Conservation (phyloP, 2,888 invertebrate genomes). For the Myopa tessellatipennis region DNA sequence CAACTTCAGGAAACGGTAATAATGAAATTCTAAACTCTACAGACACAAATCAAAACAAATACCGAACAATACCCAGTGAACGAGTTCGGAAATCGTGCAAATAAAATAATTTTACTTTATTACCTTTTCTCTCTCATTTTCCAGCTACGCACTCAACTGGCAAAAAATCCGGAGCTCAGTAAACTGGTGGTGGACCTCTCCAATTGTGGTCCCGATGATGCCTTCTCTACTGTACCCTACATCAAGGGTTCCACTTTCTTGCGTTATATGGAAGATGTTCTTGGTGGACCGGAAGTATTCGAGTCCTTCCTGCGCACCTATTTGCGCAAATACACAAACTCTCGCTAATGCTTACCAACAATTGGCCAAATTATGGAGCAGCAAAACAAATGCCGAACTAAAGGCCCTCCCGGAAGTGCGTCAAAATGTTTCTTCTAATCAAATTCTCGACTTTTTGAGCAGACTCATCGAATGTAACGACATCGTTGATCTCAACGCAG, state of each 20-base stretch:
- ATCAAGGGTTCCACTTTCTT: conserved; percentile 92
- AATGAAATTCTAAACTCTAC: not conserved
- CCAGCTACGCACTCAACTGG: conserved; percentile 71
- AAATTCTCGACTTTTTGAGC: conserved; percentile 77
- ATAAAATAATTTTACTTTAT: conserved; percentile 1
- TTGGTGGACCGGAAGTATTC: conserved; percentile 84
- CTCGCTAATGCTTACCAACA: conserved; percentile 74
- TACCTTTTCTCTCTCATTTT: conserved; percentile 17
- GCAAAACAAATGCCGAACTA: conserved; percentile 67
- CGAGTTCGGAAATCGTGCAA: no score
- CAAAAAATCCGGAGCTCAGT: conserved; percentile 78
- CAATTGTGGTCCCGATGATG: conserved; percentile 90
- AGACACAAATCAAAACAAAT: not conserved
- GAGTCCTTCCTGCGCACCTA: conserved; percentile 88
- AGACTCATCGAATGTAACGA: conserved; percentile 72
- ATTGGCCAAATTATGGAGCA: conserved; percentile 72
- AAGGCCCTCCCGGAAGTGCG: conserved; percentile 71
- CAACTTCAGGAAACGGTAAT: conserved; percentile 80
- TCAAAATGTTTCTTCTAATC: conserved; percentile 72
- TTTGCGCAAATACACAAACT: conserved; percentile 79
- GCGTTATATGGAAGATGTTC: conserved; percentile 83
- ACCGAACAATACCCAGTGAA: no score
- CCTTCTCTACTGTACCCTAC: conserved; percentile 91
- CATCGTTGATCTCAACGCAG: conserved; percentile 69
- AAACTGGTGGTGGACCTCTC: conserved; percentile 81